These are phyloP conservation scores for Steinernema hermaphroditum DNA, from an alignment of 2,888 invertebrate genomes.

Conservation along the genomic window DNA sequence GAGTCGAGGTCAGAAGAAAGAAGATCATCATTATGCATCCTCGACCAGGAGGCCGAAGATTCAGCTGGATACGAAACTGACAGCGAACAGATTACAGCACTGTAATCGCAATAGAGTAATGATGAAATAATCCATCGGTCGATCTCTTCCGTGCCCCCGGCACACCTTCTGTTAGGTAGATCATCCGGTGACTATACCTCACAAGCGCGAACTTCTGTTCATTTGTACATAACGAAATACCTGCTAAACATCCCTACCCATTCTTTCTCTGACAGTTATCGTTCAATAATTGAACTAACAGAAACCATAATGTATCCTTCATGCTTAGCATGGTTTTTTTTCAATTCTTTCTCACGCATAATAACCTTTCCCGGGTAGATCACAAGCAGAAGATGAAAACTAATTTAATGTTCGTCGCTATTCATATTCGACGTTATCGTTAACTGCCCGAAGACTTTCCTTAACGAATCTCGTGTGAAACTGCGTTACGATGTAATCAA, in stretches of 20 bases:
- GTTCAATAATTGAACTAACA: constrained; percentile 16
- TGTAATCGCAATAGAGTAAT: background rate
- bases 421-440: no score
- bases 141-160: background rate
- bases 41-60: constrained; percentile 24
- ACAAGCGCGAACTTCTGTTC: background rate
- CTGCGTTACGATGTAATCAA: no score
- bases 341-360: constrained; percentile 4
- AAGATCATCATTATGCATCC: constrained; percentile 7
- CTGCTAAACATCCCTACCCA: no score
- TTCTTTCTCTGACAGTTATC: no score
- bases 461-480: no score
- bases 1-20: background rate
- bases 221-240: constrained; percentile 3
- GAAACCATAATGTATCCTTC: background rate
- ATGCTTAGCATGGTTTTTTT: background rate
- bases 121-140: constrained; percentile 12
- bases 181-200: constrained; percentile 26
- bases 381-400: background rate
- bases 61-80: constrained; percentile 21
- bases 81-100: constrained; percentile 16
- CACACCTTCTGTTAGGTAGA: background rate
- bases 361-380: constrained; percentile 21
- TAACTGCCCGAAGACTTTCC: no score
- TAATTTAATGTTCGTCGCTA: background rate